A percentile compares a stretch with the other conserved stretches of the same genome.
phyloP scores from a whole-genome alignment of 2,888 invertebrate genomes.

The Drosophila demipolita region DNA sequence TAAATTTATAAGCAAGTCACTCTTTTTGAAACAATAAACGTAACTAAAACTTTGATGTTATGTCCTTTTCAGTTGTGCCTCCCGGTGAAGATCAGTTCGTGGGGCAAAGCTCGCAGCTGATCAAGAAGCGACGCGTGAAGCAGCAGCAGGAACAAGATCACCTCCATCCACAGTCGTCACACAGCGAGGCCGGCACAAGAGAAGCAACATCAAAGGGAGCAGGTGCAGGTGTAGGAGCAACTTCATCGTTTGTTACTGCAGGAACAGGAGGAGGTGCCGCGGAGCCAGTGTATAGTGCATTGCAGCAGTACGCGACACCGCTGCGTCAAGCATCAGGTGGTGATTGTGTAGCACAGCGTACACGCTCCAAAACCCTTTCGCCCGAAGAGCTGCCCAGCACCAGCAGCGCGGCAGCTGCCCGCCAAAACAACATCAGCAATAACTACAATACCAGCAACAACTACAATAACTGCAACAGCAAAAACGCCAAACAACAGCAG shows the following conservation, averaged over 20 bases:
- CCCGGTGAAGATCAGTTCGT: slow-evolving; percentile 70
- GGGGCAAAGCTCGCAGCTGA: slow-evolving; percentile 72
- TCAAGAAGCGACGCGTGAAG: slow-evolving; percentile 80
- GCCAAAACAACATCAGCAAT: slow-evolving; percentile 34
- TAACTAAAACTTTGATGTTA: slow-evolving; percentile 32
- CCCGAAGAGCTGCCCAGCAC: slow-evolving; percentile 73
- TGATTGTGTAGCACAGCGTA: slow-evolving; percentile 84
- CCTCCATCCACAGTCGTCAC: slow-evolving; percentile 10
- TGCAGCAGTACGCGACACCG: slow-evolving; percentile 39
- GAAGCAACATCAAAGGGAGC: slow-evolving; percentile 12
- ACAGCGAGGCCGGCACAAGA: slow-evolving; percentile 32
- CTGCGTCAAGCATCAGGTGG: slow-evolving; percentile 53
- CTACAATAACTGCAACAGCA: slow-evolving; percentile 25
- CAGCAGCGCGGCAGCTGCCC: slow-evolving; percentile 61
- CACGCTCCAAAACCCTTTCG: slow-evolving; percentile 83
- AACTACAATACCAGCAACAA: slow-evolving; percentile 26
- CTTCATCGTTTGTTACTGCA: slow-evolving; percentile 6
- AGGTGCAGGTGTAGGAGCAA: slow-evolving; percentile 10
- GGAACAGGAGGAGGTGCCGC: not conserved
- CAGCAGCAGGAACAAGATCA: slow-evolving; percentile 27
- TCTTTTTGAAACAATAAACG: not conserved
- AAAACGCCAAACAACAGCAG: slow-evolving; percentile 20
- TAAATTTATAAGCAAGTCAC: slow-evolving; percentile 46
- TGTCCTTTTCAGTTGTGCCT: slow-evolving; percentile 70
- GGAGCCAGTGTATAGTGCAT: slow-evolving; percentile 1